Percentiles rank a stretch among this genome's conserved stretches.
Conservation (phyloP, 1,140 invertebrate species). For the Stenopsyche tienmushanensis region DNA sequence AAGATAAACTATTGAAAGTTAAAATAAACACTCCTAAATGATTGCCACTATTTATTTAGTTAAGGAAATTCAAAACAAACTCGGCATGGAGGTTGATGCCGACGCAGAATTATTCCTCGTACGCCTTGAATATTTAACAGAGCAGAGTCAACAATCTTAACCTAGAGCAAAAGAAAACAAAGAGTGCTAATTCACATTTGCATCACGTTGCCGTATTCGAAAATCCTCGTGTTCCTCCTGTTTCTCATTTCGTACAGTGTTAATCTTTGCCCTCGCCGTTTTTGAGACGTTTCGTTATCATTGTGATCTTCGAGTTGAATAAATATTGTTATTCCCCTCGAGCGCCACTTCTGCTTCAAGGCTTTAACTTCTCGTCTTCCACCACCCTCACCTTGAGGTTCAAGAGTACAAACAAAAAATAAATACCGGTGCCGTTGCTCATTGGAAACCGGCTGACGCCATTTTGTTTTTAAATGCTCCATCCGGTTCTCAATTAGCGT, state of each 20-base stretch:
- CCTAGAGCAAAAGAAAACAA: not conserved
- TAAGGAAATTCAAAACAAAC: conserved; percentile 6
- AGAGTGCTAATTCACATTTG: conserved; percentile 18
- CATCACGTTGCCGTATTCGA: conserved; percentile 12
- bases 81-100: no score
- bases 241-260: not conserved
- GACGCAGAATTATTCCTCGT: conserved; percentile 14
- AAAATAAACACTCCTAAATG: not conserved
- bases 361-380: no score
- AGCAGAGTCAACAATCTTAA: not conserved
- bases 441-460: no score
- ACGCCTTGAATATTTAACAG: conserved; percentile 19
- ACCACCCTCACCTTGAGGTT: not conserved
- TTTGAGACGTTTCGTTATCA: not conserved
- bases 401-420: conserved; percentile 14
- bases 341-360: conserved; percentile 2
- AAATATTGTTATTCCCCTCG: conserved; percentile 13
- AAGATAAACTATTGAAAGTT: conserved; percentile 11
- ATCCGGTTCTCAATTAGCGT: not conserved
- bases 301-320: conserved; percentile 11
- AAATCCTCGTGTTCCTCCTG: conserved; percentile 2
- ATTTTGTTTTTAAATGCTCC: no score
- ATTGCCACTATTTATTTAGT: conserved; percentile 10
- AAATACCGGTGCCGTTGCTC: conserved; percentile 4
- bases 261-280: not conserved